Evolutionary conservation across 2,888 invertebrate genomes (phyloP).

Genomic region (Apocheima hispidaria): DNA sequence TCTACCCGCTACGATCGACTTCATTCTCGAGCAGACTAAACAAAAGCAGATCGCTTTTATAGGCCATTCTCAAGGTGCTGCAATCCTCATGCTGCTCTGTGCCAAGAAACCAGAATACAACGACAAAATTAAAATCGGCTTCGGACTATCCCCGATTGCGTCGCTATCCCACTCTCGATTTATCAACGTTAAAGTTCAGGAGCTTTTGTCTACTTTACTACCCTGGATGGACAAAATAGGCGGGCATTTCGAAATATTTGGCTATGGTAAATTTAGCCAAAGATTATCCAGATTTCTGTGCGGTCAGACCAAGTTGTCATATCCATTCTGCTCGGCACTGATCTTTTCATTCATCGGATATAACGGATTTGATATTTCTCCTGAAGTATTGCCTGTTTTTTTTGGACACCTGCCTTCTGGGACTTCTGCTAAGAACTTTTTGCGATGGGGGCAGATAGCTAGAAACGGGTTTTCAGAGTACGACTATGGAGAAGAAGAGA

Average conservation of each 20-base stretch:
- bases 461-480: constrained; percentile 51
- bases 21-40: constrained; percentile 48
- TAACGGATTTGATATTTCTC: constrained; percentile 49
- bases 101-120: constrained; percentile 54
- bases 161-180: constrained; percentile 49
- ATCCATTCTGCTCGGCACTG: constrained; percentile 47
- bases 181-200: constrained; percentile 40
- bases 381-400: constrained; percentile 46
- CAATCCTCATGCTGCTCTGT: constrained; percentile 48
- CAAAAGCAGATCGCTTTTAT: constrained; percentile 47
- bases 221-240: constrained; percentile 16
- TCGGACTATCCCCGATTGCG: constrained; percentile 53
- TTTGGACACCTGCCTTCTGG: constrained; percentile 53
- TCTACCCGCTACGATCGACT: constrained; percentile 54
- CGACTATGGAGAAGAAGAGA: constrained; percentile 46
- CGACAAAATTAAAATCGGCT: constrained; percentile 51
- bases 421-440: constrained; percentile 52
- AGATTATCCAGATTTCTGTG: constrained; percentile 43
- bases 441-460: constrained; percentile 52
- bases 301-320: constrained; percentile 43
- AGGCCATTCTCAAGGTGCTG: constrained; percentile 55
- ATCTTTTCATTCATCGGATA: constrained; percentile 53
- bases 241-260: constrained; percentile 45
- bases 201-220: constrained; percentile 36
- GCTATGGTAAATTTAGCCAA: constrained; percentile 41